phyloP scores from a whole-genome alignment of 1,140 invertebrate genomes.

The roundworm (Caenorhabditis elegans) region WBcel235 BX284603.4:13026001-13026500 shows the following conservation, averaged over 20 bases:
- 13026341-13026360: background rate
- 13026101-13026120: background rate
- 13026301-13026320: conserved; percentile 14
- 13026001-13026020: conserved; percentile 14
- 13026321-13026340: conserved; percentile 5
- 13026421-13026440: conserved; percentile 68
- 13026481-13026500: conserved; percentile 67
- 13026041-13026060: conserved; percentile 8
- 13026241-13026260: conserved; percentile 24
- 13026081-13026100: background rate
- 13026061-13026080: background rate
- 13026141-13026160: background rate
- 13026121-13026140: background rate
- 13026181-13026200: background rate
- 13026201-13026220: background rate
- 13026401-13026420: conserved; percentile 68
- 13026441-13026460: conserved; percentile 67
- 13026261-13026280: conserved; percentile 39
- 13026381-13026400: conserved; percentile 37
- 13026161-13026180: background rate
- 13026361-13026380: background rate
- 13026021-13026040: conserved; percentile 31
- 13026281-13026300: conserved; percentile 40
- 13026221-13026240: background rate
- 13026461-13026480: conserved; percentile 66